A percentile compares a stretch with the other conserved stretches of the same genome.
Evolutionary conservation across 2,888 invertebrate species (phyloP).

Genomic region (Lordiphosa andalusiaca): DNA sequence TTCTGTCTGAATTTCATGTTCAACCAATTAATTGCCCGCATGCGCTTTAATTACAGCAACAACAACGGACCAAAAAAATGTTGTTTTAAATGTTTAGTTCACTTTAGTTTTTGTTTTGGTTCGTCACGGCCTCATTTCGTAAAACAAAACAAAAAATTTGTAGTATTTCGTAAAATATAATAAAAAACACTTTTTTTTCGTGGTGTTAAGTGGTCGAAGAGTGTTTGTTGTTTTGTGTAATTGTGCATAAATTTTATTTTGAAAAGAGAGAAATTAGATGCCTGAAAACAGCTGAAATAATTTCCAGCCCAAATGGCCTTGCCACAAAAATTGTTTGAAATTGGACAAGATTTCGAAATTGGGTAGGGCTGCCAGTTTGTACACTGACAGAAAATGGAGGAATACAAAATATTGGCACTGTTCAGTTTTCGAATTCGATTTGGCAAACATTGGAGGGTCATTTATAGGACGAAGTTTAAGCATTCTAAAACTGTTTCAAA

Average conservation of each 20-base stretch:
- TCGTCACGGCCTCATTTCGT: slow-evolving; percentile 52
- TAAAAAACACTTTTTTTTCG: slow-evolving; percentile 28
- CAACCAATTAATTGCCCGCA: slow-evolving; percentile 65
- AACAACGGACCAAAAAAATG: slow-evolving; percentile 18
- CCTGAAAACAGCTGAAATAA: slow-evolving; percentile 47
- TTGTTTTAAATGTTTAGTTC: slow-evolving; percentile 52
- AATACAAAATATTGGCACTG: not conserved
- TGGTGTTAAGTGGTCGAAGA: slow-evolving; percentile 47
- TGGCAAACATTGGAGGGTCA: too few relatives aligned
- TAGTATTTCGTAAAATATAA: slow-evolving; percentile 58
- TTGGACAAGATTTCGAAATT: slow-evolving; percentile 24
- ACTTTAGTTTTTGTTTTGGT: slow-evolving; percentile 24
- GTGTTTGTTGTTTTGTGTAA: slow-evolving; percentile 36
- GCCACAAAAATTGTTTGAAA: slow-evolving; percentile 26
- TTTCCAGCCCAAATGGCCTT: slow-evolving; percentile 35
- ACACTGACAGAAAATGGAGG: not conserved
- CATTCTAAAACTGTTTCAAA: too few relatives aligned
- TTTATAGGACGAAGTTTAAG: too few relatives aligned
- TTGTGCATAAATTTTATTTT: slow-evolving; percentile 40
- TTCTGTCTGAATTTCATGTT: slow-evolving; percentile 52
- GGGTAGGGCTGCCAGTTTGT: not conserved
- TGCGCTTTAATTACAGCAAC: slow-evolving; percentile 64
- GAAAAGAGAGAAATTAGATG: slow-evolving; percentile 10
- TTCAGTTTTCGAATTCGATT: too few relatives aligned
- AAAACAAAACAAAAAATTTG: slow-evolving; percentile 39